Evolutionary conservation across 2,888 invertebrate species (phyloP).

Genomic region (Eupithecia inturbata): DNA sequence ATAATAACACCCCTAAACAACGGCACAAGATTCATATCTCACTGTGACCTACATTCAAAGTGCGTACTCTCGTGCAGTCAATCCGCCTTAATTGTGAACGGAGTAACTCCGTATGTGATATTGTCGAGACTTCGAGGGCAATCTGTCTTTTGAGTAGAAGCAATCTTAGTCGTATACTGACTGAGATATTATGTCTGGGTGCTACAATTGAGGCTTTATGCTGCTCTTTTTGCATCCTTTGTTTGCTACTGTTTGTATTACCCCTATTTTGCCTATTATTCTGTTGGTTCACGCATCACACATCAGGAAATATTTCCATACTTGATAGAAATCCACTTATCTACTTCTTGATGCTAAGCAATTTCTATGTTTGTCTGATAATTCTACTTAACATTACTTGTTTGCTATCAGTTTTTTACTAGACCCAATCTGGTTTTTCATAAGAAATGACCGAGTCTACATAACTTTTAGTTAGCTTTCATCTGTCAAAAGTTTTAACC

Average conservation of each 20-base stretch:
- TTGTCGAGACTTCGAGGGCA: constrained; percentile 12
- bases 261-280: neutral
- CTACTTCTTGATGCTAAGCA: neutral
- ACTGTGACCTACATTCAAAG: constrained; percentile 46
- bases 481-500: constrained; percentile 12
- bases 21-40: constrained; percentile 16
- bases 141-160: constrained; percentile 20
- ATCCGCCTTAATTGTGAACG: constrained; percentile 22
- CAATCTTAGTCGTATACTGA: neutral
- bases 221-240: constrained; percentile 16
- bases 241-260: neutral
- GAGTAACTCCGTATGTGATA: constrained; percentile 5
- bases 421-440: neutral
- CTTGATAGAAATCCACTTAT: neutral
- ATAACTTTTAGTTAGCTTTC: constrained; percentile 10
- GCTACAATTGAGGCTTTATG: neutral
- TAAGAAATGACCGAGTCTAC: neutral
- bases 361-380: neutral
- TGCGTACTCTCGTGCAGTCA: constrained; percentile 36
- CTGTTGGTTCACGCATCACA: neutral
- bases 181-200: constrained; percentile 4
- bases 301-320: neutral
- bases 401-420: neutral
- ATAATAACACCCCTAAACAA: neutral
- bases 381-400: neutral